These are phyloP conservation scores for Dasysyrphus tricinctus DNA, from an alignment of 2,888 invertebrate species.

Conservation along the genomic window DNA sequence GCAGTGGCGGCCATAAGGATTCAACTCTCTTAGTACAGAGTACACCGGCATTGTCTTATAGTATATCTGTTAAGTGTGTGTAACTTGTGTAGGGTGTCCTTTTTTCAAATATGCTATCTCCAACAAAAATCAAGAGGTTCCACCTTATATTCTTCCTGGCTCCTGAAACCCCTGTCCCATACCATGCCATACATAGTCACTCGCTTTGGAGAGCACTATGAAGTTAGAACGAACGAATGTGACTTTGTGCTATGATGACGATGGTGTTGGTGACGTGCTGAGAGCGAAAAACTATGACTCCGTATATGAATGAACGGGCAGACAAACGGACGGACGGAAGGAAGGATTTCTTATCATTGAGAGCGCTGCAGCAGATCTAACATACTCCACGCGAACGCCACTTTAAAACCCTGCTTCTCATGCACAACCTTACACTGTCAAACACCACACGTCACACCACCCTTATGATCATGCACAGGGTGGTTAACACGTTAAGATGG, in stretches of 20 bases:
- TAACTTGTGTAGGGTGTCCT: constrained; percentile 65
- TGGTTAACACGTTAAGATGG: constrained; percentile 76
- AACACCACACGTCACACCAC: constrained; percentile 24
- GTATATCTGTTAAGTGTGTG: constrained; percentile 43
- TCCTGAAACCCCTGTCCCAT: background rate
- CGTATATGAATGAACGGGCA: constrained; percentile 31
- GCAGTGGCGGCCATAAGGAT: constrained; percentile 50
- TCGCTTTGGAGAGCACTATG: constrained; percentile 65
- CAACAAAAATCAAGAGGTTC: constrained; percentile 74
- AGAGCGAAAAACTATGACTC: constrained; percentile 63
- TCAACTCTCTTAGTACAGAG: constrained; percentile 63
- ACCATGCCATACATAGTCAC: background rate
- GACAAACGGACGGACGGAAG: constrained; percentile 43
- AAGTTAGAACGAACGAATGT: constrained; percentile 66
- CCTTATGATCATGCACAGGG: constrained; percentile 62
- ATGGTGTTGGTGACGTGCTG: constrained; percentile 74
- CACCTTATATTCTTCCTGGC: constrained; percentile 32
- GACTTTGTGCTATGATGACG: constrained; percentile 62
- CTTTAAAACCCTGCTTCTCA: constrained; percentile 54
- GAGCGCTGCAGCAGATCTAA: constrained; percentile 75
- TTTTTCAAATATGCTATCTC: constrained; percentile 75
- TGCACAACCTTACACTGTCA: constrained; percentile 34
- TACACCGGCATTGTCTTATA: constrained; percentile 31
- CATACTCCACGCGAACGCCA: constrained; percentile 73
- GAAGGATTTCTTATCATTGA: constrained; percentile 72